Conservation (phyloP, 2,797 vertebrate species). For the Phalanger gymnotis region DNA sequence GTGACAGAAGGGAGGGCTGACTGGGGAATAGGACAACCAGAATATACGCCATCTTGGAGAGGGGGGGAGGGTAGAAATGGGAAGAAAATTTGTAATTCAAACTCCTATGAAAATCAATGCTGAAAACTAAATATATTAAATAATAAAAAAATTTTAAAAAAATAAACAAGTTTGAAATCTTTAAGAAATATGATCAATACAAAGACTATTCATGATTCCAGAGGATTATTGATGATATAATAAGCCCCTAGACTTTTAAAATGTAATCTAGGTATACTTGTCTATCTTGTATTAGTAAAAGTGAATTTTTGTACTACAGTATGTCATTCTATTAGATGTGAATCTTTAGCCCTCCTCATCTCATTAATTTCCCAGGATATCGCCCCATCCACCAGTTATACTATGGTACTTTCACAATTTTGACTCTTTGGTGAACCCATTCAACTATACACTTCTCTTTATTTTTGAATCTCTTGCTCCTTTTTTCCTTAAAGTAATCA, state of each 20-base stretch:
- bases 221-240: background rate
- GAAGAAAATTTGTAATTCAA: too few relatives aligned
- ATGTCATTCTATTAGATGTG: background rate
- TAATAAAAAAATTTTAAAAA: background rate
- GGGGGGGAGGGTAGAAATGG: too few relatives aligned
- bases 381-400: background rate
- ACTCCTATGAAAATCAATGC: too few relatives aligned
- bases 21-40: too few relatives aligned
- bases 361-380: background rate
- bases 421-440: background rate
- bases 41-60: too few relatives aligned
- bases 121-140: too few relatives aligned
- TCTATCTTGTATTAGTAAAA: background rate
- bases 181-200: background rate
- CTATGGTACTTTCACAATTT: background rate
- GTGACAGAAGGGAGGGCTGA: too few relatives aligned
- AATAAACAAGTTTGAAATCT: background rate
- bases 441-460: background rate
- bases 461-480: background rate
- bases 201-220: background rate
- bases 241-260: background rate
- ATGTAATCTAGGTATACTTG: background rate
- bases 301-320: background rate
- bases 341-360: background rate
- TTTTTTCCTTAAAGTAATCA: background rate